Evolutionary conservation across 2,797 vertebrate species (phyloP).

Genomic region (Tachyglossus aculeatus): DNA sequence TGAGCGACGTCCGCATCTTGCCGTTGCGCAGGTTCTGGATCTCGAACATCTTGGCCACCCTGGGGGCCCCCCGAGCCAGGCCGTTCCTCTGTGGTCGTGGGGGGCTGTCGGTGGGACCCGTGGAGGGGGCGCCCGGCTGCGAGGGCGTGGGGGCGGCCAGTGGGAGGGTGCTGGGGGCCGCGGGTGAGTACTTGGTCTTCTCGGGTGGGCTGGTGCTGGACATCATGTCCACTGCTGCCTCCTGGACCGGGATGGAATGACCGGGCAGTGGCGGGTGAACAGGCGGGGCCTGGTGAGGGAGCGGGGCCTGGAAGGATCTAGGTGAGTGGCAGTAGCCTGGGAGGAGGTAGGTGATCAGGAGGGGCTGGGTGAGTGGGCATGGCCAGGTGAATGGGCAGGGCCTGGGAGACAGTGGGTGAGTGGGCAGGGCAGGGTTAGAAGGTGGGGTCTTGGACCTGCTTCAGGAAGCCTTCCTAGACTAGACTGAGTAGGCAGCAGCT

Average conservation of each 20-base stretch:
- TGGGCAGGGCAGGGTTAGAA: no score
- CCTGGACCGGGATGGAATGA: conserved; percentile 86
- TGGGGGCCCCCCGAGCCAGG: conserved; percentile 80
- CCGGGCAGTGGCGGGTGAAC: conserved; percentile 52
- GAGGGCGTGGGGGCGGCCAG: conserved; percentile 74
- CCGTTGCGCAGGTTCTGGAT: conserved; percentile 93
- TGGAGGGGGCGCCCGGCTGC: conserved; percentile 73
- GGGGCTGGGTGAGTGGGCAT: no score
- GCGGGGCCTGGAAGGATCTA: no score
- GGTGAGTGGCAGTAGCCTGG: no score
- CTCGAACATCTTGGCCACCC: conserved; percentile 86
- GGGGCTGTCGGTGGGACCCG: conserved; percentile 70
- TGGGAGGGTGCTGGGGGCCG: conserved; percentile 77
- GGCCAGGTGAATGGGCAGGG: no score
- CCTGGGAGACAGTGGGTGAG: no score
- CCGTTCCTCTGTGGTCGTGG: conserved; percentile 86
- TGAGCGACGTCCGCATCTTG: conserved; percentile 91
- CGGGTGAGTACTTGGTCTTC: conserved; percentile 83
- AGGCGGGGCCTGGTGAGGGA: neutral
- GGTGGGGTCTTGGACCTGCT: no score
- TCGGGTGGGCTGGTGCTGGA: conserved; percentile 86
- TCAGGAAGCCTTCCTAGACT: no score
- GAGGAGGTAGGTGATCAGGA: no score
- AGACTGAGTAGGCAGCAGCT: no score
- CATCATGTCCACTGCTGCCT: conserved; percentile 87